Conservation (phyloP, 2,113 vertebrate species). For the Grammomys dolichurus region DNA sequence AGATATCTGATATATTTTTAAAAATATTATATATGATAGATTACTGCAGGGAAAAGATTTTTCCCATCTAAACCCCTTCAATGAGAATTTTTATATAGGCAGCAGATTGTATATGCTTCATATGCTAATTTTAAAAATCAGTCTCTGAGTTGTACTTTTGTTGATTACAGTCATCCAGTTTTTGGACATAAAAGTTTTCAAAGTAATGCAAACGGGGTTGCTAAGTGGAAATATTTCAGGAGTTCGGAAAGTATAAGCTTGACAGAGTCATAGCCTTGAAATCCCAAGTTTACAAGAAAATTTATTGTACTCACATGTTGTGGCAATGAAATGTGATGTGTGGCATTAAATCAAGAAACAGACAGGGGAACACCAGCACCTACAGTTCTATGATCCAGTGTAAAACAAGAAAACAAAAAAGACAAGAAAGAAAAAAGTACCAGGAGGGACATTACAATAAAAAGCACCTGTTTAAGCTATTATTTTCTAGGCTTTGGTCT, state of each 20-base stretch:
- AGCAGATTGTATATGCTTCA: neutral
- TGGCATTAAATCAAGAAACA: slow-evolving; percentile 61
- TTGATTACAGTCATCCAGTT: slow-evolving; percentile 43
- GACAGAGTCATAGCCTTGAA: slow-evolving; percentile 74
- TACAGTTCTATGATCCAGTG: slow-evolving; percentile 47
- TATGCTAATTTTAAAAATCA: slow-evolving; percentile 39
- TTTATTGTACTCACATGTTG: slow-evolving; percentile 67
- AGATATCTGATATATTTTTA: neutral
- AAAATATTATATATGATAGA: neutral
- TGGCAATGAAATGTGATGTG: slow-evolving; percentile 45
- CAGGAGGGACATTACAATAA: slow-evolving; percentile 44
- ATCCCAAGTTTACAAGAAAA: slow-evolving; percentile 72
- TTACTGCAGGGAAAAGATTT: slow-evolving; percentile 4
- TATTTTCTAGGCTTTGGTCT: slow-evolving; percentile 55
- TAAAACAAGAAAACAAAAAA: neutral
- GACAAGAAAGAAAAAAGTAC: slow-evolving; percentile 54
- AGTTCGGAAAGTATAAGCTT: slow-evolving; percentile 58
- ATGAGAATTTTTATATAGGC: neutral
- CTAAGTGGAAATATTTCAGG: slow-evolving; percentile 70
- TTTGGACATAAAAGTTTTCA: slow-evolving; percentile 62
- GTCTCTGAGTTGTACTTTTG: slow-evolving; percentile 20
- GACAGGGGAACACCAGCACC: neutral
- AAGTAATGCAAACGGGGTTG: slow-evolving; percentile 64
- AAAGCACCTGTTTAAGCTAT: slow-evolving; percentile 55
- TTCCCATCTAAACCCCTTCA: neutral